Conservation (phyloP, 2,113 vertebrate species). For the Phodopus roborovskii region DNA sequence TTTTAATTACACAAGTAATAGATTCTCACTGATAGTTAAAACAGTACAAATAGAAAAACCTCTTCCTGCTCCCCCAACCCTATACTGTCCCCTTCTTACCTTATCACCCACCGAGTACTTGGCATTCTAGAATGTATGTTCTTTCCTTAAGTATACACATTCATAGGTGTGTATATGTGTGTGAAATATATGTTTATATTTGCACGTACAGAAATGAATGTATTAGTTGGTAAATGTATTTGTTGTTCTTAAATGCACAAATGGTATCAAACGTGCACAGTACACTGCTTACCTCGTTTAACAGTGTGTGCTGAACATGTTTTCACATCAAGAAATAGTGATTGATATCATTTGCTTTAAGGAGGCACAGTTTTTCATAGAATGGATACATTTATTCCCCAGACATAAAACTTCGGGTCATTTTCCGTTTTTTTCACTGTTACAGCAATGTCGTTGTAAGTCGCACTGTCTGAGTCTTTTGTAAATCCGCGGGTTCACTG, state of each 20-base stretch:
- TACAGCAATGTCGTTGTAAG: background rate
- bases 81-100: background rate
- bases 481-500: background rate
- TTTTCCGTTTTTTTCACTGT: background rate
- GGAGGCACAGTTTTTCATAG: background rate
- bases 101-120: background rate
- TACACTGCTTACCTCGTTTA: constrained; percentile 1
- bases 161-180: background rate
- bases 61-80: background rate
- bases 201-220: background rate
- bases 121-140: background rate
- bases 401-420: background rate
- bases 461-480: background rate
- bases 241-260: background rate
- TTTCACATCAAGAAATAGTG: background rate
- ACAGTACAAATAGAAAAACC: background rate
- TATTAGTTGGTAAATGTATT: background rate
- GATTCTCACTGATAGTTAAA: constrained; percentile 3
- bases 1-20: background rate
- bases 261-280: background rate
- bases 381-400: background rate
- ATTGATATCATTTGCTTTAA: background rate
- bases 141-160: no score
- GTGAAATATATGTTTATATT: background rate
- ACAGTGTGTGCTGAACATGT: background rate